Evolutionary conservation across 2,888 invertebrate species (phyloP).

Genomic region (Acleris holmiana): DNA sequence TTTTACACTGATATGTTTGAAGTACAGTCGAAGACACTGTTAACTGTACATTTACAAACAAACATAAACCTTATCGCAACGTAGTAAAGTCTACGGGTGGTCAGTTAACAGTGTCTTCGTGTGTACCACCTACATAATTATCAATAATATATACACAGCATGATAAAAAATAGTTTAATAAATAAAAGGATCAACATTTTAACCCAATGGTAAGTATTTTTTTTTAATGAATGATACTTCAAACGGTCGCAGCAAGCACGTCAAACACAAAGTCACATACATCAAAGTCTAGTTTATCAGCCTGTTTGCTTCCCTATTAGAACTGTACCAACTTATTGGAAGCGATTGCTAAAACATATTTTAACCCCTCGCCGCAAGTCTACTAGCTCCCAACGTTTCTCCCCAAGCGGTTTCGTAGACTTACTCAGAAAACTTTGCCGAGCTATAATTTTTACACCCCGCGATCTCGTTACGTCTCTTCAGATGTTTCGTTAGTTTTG

Average conservation of each 20-base stretch:
- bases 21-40: too few relatives aligned
- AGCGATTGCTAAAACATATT: slow-evolving; percentile 3
- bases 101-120: too few relatives aligned
- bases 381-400: background rate
- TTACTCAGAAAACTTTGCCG: slow-evolving; percentile 12
- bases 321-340: slow-evolving; percentile 24
- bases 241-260: slow-evolving; percentile 18
- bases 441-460: slow-evolving; percentile 33
- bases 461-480: slow-evolving; percentile 34
- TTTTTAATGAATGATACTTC: background rate
- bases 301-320: slow-evolving; percentile 16
- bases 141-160: too few relatives aligned
- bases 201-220: too few relatives aligned
- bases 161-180: too few relatives aligned
- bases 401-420: background rate
- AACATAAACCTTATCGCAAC: too few relatives aligned
- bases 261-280: too few relatives aligned
- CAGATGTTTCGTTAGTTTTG: slow-evolving; percentile 35
- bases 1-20: too few relatives aligned
- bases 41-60: too few relatives aligned
- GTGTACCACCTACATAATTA: too few relatives aligned
- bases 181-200: too few relatives aligned
- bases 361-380: slow-evolving; percentile 2
- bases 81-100: too few relatives aligned
- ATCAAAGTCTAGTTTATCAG: slow-evolving; percentile 32